phyloP scores from a whole-genome alignment of 2,888 invertebrate species.

The Coleophora deauratella region DNA sequence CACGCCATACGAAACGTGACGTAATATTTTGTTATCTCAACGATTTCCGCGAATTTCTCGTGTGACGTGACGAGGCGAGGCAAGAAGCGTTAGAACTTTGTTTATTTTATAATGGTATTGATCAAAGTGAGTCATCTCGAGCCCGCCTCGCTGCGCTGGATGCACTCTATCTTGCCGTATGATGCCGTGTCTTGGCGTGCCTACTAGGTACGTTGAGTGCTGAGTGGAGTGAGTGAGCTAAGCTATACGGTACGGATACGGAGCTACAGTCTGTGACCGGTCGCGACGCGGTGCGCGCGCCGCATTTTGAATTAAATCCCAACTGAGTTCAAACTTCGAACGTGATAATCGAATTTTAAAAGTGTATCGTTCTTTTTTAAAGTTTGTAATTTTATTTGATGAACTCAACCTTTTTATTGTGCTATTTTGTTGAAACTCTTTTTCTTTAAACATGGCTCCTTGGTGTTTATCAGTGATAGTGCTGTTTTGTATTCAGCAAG shows the following conservation, averaged over 20 bases:
- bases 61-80: conserved; percentile 9
- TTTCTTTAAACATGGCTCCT: conserved; percentile 34
- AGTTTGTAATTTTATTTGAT: no score
- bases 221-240: no score
- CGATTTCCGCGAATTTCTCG: conserved; percentile 52
- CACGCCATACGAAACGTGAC: neutral
- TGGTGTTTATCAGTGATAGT: conserved; percentile 41
- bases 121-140: conserved; percentile 45
- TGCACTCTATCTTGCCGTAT: neutral
- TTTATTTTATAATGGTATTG: no score
- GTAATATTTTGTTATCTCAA: conserved; percentile 7
- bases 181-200: conserved; percentile 11
- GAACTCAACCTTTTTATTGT: no score
- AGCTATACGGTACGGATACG: no score
- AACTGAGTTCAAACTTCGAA: conserved; percentile 30
- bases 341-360: conserved; percentile 2
- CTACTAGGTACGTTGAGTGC: neutral
- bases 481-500: conserved; percentile 35
- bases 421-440: no score
- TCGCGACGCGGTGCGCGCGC: conserved; percentile 33
- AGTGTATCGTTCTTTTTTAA: no score
- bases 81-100: conserved; percentile 11
- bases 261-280: conserved; percentile 33
- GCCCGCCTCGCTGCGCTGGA: neutral
- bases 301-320: neutral